Evolutionary conservation across 2,113 vertebrate genomes (phyloP), one percentile per base, ranked within the genome.

Genomic region (Lipophrys pholis): DNA sequence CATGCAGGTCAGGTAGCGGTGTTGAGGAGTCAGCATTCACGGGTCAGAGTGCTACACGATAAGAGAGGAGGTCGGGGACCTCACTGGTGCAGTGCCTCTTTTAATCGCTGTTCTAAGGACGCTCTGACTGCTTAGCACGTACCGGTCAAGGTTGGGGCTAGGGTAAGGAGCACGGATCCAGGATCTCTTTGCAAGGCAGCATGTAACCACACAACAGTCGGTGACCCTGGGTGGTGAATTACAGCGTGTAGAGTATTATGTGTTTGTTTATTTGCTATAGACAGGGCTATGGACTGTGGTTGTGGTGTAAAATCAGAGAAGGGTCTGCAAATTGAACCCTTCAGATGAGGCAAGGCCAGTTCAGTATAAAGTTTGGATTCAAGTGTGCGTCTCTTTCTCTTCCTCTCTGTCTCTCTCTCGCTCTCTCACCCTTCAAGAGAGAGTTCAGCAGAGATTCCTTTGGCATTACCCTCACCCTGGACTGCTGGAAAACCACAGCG

Each of bases 91-190:
- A 56, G 82, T 39, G 48, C 68, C 78, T 87, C 80, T 73, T 82
- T 86, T 89, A 91, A 90, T 87, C 82, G 71, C 83, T 89, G 88
- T 89, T 91, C 82, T 78, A 76, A 91, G 87, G 78, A 82, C 42
- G 72, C 77, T 78, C 72, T 36, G 69, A 85, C 85, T 90, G 85
- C 85, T 90, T 87, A 86, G 85, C 79, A 91, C 85, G 82, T 74
- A 85, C 64, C 39, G 90, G 91, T 90, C 90, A 91, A 90, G 90
- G 91, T 90, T 83, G 75, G 89, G 90, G 85, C 84, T 76, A 88
- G 88, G 83, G 87, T 69, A 87, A 82, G 81, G 56, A 86, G 85
- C 35, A 45, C 77, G 86, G 90, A 90, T 91, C 84, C 50, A 6
- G 77, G 88, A 81, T 87, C 82, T 87, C 87, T 88, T 91, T 91